These are phyloP conservation scores for Cephalopterus ornatus DNA, from an alignment of 2,113 vertebrate genomes.

Conservation along the genomic window DNA sequence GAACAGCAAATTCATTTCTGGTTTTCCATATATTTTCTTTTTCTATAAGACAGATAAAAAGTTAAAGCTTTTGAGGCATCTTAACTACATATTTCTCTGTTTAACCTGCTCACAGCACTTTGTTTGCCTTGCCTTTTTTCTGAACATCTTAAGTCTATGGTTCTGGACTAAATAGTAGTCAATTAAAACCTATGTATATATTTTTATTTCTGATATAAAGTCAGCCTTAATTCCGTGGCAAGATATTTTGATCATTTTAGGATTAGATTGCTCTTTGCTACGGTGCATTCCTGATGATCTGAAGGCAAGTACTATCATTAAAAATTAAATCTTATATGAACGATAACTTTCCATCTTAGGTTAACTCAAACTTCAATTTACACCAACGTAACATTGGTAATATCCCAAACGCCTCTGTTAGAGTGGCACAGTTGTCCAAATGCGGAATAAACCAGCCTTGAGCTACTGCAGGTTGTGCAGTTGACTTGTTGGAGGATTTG, in stretches of 20 bases:
- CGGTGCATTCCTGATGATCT: neutral
- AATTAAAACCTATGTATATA: neutral
- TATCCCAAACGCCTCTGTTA: neutral
- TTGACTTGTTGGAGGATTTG: neutral
- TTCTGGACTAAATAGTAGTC: neutral
- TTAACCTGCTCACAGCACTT: neutral
- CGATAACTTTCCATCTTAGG: neutral
- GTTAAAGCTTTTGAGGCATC: neutral
- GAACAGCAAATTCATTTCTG: neutral
- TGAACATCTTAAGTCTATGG: neutral
- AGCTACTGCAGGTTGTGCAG: neutral
- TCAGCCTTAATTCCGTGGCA: neutral
- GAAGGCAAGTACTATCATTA: neutral
- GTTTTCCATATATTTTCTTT: neutral
- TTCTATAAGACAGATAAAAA: neutral
- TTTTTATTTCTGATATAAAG: neutral
- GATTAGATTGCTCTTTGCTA: neutral
- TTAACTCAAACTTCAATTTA: neutral
- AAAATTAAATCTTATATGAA: neutral
- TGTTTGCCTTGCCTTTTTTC: neutral
- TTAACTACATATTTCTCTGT: neutral
- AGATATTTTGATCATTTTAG: neutral
- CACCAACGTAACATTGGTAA: neutral
- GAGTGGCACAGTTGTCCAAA: neutral
- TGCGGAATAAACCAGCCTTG: neutral